Percentiles rank a stretch among this genome's conserved stretches.
Conservation (phyloP, 2,113 vertebrate species). For the Euleptes europaea region DNA sequence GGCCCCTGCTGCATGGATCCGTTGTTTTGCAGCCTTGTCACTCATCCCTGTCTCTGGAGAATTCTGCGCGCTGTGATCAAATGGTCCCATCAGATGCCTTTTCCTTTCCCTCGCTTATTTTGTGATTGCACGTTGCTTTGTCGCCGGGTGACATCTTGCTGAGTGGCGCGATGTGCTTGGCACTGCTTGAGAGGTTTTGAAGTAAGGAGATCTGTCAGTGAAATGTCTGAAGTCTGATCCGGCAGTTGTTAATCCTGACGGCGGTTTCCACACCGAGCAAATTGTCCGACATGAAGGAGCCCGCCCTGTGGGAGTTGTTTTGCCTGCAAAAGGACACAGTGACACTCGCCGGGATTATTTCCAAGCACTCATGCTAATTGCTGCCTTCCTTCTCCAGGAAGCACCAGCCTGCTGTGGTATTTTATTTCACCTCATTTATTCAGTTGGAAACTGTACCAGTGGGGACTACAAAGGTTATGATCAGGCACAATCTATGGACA, state of each 20-base stretch:
- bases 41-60: background rate
- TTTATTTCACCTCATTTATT: background rate
- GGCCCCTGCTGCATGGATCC: background rate
- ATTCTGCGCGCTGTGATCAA: background rate
- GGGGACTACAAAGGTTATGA: background rate
- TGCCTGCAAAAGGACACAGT: background rate
- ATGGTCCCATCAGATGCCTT: background rate
- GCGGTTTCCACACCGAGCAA: background rate
- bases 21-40: background rate
- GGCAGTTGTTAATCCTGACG: background rate
- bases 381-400: background rate
- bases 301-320: background rate
- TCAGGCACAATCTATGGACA: background rate
- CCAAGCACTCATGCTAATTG: background rate
- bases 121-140: background rate
- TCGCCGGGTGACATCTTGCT: background rate
- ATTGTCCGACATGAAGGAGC: background rate
- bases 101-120: background rate
- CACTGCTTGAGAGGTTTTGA: conserved; percentile 6
- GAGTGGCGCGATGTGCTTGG: background rate
- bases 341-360: background rate
- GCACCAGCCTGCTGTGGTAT: background rate
- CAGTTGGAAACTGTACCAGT: background rate
- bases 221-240: conserved; percentile 1
- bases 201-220: background rate